Conservation (phyloP, 2,888 invertebrate species). For the Hypolimnas misippus region DNA sequence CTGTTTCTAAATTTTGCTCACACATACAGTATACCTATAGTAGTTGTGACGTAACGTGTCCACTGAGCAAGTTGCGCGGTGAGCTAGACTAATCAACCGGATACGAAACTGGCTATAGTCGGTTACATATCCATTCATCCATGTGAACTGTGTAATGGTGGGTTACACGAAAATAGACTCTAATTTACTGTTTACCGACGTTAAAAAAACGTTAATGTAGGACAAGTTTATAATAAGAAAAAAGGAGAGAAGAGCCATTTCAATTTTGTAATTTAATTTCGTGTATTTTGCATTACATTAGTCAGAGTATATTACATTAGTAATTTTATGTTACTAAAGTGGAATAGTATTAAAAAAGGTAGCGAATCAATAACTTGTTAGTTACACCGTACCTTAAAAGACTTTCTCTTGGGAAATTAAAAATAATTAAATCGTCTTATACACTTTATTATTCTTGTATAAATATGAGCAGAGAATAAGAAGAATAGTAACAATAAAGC, state of each 20-base stretch:
- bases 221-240: too few relatives aligned
- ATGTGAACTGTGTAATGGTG: not conserved
- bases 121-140: not conserved
- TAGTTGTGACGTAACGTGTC: not conserved
- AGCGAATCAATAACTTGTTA: not conserved
- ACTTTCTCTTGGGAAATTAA: not conserved
- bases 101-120: not conserved
- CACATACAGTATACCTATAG: not conserved
- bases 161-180: not conserved
- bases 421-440: not conserved
- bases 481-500: too few relatives aligned
- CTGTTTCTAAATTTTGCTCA: not conserved
- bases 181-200: not conserved
- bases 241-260: too few relatives aligned
- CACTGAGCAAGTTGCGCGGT: not conserved
- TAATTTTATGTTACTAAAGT: too few relatives aligned
- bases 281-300: too few relatives aligned
- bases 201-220: not conserved
- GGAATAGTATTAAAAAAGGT: too few relatives aligned
- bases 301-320: too few relatives aligned
- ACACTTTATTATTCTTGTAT: too few relatives aligned
- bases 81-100: slow-evolving; percentile 3
- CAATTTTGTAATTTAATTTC: too few relatives aligned
- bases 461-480: too few relatives aligned
- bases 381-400: not conserved